These are phyloP conservation scores for Pseudopodoces humilis DNA, from an alignment of 2,113 vertebrate genomes.

Conservation along the genomic window DNA sequence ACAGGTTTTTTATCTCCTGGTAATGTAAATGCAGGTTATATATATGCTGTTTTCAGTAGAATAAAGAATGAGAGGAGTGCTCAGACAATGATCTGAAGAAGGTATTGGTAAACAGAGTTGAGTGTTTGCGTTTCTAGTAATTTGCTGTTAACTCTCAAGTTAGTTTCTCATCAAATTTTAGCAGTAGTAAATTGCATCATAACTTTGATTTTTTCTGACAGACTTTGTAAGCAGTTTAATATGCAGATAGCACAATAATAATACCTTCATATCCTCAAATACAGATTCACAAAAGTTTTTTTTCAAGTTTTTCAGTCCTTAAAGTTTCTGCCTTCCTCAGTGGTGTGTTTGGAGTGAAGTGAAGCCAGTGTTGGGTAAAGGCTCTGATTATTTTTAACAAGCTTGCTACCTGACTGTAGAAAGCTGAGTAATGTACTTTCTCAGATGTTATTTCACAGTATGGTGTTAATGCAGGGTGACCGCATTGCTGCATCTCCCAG, in stretches of 20 bases:
- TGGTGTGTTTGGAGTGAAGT: not conserved
- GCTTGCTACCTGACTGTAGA: not conserved
- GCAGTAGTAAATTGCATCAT: not conserved
- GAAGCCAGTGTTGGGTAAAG: rapidly evolving
- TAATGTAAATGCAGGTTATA: too few species aligned
- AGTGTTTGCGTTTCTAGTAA: not conserved
- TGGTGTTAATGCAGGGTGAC: not conserved
- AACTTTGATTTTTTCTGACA: not conserved
- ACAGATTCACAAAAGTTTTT: not conserved
- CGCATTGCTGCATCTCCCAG: not conserved
- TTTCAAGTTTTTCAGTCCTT: not conserved
- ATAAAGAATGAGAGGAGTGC: not conserved
- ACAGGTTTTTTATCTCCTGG: not conserved
- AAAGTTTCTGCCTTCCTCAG: not conserved
- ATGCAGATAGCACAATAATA: not conserved
- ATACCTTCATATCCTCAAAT: not conserved
- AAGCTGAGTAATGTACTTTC: not conserved
- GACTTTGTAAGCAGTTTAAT: not conserved
- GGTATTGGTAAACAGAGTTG: not conserved
- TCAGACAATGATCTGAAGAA: not conserved
- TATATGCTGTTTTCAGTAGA: not conserved
- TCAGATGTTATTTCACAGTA: not conserved
- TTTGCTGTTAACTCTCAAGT: not conserved
- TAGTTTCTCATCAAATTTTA: not conserved
- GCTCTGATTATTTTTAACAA: not conserved